phyloP scores from a whole-genome alignment of 2,888 invertebrate species.

The Macrosiphum euphorbiae region DNA sequence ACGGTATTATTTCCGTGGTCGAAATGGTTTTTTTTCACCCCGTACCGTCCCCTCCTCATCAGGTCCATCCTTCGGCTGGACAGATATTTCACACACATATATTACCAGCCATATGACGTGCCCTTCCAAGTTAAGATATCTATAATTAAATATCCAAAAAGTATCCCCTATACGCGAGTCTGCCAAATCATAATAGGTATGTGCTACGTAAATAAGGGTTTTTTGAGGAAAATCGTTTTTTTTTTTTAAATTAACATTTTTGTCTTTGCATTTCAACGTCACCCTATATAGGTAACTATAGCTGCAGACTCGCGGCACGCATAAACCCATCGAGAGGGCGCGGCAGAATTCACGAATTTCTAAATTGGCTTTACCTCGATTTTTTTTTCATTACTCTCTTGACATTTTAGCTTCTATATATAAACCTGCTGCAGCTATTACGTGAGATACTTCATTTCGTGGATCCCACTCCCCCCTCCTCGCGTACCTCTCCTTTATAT shows the following conservation, averaged over 20 bases:
- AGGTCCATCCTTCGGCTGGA: neutral
- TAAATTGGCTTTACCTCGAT: neutral
- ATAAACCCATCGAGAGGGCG: neutral
- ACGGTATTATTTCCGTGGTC: constrained; percentile 60
- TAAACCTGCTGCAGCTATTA: neutral
- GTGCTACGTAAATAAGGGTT: neutral
- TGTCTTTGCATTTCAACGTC: neutral
- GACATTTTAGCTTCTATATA: neutral
- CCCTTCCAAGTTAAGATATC: too few species aligned
- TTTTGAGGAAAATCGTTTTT: neutral
- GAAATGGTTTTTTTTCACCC: constrained; percentile 1
- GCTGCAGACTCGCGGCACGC: neutral
- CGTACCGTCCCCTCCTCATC: too few species aligned
- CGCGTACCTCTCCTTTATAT: neutral
- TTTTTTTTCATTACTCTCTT: neutral
- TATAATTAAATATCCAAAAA: too few species aligned
- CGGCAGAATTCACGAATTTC: neutral
- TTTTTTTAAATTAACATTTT: neutral
- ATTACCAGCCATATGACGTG: neutral
- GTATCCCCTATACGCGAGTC: too few species aligned
- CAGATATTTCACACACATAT: neutral
- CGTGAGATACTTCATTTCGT: neutral
- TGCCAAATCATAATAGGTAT: too few species aligned
- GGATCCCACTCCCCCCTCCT: neutral
- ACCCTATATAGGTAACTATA: neutral